Evolutionary conservation across 2,797 vertebrate species (phyloP).

Genomic region (Eulemur mongoz): DNA sequence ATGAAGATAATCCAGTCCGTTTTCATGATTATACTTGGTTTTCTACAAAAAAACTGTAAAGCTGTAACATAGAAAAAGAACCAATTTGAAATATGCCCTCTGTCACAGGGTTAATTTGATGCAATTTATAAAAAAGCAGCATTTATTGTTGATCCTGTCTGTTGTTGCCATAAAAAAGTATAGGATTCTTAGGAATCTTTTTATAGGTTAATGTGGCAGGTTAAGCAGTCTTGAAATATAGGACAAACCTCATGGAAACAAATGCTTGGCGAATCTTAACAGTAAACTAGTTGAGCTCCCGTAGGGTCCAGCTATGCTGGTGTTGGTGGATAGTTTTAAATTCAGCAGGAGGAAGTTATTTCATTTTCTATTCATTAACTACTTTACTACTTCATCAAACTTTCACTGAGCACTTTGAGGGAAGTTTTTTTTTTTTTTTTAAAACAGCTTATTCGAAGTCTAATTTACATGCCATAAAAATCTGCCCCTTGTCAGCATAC

Average conservation of each 20-base stretch:
- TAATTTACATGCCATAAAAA: neutral
- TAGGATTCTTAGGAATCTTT: neutral
- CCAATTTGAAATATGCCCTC: neutral
- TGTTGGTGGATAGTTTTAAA: neutral
- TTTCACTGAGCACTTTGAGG: neutral
- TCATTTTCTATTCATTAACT: neutral
- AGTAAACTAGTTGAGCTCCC: neutral
- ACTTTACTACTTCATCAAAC: neutral
- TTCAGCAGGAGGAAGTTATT: neutral
- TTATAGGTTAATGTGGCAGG: neutral
- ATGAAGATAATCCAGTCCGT: neutral
- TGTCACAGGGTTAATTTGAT: constrained; percentile 9
- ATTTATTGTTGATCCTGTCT: neutral
- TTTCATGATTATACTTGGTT: neutral
- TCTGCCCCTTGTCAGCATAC: neutral
- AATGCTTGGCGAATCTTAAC: neutral
- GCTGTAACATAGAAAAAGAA: neutral
- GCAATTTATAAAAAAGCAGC: neutral
- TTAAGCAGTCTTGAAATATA: constrained; percentile 12
- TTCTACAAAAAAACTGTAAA: neutral
- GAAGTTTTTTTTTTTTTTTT: neutral
- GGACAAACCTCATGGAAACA: neutral
- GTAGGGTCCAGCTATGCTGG: neutral
- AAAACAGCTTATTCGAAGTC: neutral
- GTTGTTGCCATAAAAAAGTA: neutral